Base-by-base conservation (phyloP, 1,140 invertebrate genomes). In the Holcopasites calliopsidis region DNA sequence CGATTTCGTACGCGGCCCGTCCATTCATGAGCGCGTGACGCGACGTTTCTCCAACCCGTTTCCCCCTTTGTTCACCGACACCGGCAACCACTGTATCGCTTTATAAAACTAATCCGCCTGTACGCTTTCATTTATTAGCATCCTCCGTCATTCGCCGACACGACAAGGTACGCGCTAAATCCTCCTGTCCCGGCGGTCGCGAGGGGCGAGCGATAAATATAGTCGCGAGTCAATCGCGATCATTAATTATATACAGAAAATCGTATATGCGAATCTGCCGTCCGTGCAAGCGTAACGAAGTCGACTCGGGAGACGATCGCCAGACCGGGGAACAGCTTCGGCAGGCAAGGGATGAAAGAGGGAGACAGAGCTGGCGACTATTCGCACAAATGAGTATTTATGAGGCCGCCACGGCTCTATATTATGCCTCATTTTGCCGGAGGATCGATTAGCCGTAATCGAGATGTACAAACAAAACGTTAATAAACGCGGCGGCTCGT, bases 301-400 rank as follows among this genome's bases (percentile, higher is more conserved):
- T 78, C 86, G 80, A 80, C 79, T 77, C 87, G 85, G 86, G 84
- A 80, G 86, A 82, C 71, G 82, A 76, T 83, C n/a, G n/a, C n/a
- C n/a, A n/a, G n/a, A n/a, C n/a, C n/a, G n/a, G 76, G 71, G 78
- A 71, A 76, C 18, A 11, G 44, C n/a, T n/a, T 8, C 58, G 33
- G 28, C 23, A 6, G 70, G 23, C 40, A 16, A 49, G 28, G n/a
- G 35, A 31, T 2, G 6, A n/a, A 23, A 68, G 62, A 49, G 21
- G 28, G 42, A 79, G 44, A 65, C 33, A 58, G 55, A 55, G 21
- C 38, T 49, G 42, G n/a, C 50, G 50, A 73, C 77, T 75, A 60
- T 74, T 60, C 73, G 54, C 82, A 84, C 87, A 90, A 89, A 90
- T 89, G 88, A 90, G 88, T 90, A 88, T 90, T 90, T 90, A 90